These are phyloP conservation scores for Ruditapes philippinarum DNA, from an alignment of 1,140 invertebrate genomes.

Conservation along the genomic window DNA sequence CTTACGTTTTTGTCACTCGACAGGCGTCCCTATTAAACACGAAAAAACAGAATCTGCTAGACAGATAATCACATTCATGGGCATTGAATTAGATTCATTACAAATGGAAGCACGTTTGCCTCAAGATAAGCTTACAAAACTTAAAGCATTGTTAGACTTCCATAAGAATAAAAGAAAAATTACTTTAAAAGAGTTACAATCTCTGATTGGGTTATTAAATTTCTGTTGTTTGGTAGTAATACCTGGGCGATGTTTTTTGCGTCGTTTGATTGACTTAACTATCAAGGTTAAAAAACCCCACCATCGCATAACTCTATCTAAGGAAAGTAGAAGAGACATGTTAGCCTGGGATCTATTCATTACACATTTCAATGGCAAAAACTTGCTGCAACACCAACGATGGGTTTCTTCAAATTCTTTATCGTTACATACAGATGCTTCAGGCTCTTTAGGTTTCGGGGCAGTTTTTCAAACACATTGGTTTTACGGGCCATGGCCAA, in stretches of 20 bases:
- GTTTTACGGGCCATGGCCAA: conserved; percentile 39
- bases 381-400: background rate
- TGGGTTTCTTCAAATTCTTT: conserved; percentile 25
- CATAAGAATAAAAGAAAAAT: background rate
- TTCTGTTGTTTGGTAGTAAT: conserved; percentile 54
- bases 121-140: background rate
- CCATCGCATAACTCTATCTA: conserved; percentile 35
- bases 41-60: conserved; percentile 59
- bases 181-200: conserved; percentile 40
- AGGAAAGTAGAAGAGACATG: conserved; percentile 16
- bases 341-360: conserved; percentile 37
- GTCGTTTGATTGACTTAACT: conserved; percentile 56
- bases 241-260: conserved; percentile 43
- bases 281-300: conserved; percentile 32
- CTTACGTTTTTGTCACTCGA: background rate
- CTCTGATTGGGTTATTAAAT: conserved; percentile 54
- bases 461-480: conserved; percentile 32
- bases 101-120: conserved; percentile 6
- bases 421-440: conserved; percentile 54
- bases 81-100: conserved; percentile 60
- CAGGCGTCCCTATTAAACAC: conserved; percentile 53
- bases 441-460: background rate
- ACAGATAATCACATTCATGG: conserved; percentile 55
- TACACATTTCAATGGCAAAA: conserved; percentile 36
- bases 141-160: background rate